Evolutionary conservation across 2,113 vertebrate species (phyloP).

Genomic region (Odontophorus gujanensis): DNA sequence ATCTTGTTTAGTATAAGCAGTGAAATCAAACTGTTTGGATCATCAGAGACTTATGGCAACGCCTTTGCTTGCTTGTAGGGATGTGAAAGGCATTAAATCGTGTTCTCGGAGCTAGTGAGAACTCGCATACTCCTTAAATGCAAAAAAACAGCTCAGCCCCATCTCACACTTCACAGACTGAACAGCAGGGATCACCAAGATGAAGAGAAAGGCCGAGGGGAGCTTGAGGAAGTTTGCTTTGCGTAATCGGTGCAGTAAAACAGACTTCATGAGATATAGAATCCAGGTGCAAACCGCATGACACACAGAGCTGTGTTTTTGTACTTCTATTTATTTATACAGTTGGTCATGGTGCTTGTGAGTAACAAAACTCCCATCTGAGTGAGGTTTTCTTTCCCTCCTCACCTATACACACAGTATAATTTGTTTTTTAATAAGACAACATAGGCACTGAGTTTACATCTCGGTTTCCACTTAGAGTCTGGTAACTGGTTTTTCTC

Average conservation of each 20-base stretch:
- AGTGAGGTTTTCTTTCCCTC: not conserved
- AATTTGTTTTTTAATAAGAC: not conserved
- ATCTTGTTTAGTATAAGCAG: not conserved
- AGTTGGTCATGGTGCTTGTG: accelerated
- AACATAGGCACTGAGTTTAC: not conserved
- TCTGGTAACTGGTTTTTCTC: not conserved
- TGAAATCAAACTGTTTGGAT: not conserved
- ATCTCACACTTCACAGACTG: not conserved
- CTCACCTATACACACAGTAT: not conserved
- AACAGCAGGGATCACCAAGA: not conserved
- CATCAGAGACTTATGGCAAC: not conserved
- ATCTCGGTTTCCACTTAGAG: not conserved
- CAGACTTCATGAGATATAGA: not conserved
- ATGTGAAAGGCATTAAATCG: not conserved
- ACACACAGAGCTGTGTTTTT: not conserved
- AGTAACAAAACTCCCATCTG: not conserved
- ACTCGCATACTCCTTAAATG: not conserved
- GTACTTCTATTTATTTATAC: not conserved
- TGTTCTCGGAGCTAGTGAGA: not conserved
- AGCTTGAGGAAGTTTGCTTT: not conserved
- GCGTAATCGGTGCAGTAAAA: not conserved
- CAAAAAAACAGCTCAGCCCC: not conserved
- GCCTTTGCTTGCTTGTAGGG: not conserved
- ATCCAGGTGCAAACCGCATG: not conserved
- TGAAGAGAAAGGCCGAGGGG: not conserved